phyloP scores from a whole-genome alignment of 1,140 invertebrate genomes.

The Diachasmimorpha longicaudata region DNA sequence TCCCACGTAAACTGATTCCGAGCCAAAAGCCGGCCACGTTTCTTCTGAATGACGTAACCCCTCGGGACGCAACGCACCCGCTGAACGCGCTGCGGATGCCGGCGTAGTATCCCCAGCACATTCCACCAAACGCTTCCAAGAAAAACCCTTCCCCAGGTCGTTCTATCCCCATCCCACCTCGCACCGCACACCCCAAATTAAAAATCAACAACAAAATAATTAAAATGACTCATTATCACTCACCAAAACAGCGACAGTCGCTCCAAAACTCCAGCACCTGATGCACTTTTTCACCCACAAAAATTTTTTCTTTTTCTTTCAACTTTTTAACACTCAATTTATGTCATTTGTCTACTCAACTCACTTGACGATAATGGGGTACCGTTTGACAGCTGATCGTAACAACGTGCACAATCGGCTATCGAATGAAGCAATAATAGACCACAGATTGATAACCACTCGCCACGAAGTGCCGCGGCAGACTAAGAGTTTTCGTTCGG shows the following conservation, averaged over 20 bases:
- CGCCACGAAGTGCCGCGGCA: conserved; percentile 34
- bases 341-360: neutral
- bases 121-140: neutral
- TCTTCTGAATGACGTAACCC: conserved; percentile 32
- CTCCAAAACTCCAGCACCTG: neutral
- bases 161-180: neutral
- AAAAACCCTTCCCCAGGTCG: neutral
- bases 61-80: conserved; percentile 25
- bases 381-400: conserved; percentile 18
- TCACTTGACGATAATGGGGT: neutral
- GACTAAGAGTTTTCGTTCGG: conserved; percentile 24
- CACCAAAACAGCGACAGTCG: neutral
- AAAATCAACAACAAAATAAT: too few species aligned
- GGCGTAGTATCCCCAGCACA: neutral
- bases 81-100: conserved; percentile 18
- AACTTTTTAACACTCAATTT: neutral
- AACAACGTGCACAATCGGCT: neutral
- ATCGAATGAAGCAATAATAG: neutral
- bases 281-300: neutral
- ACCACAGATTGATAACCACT: neutral
- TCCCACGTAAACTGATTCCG: neutral
- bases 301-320: too few species aligned
- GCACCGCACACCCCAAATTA: too few species aligned
- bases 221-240: neutral
- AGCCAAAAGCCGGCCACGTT: conserved; percentile 22